Percentiles rank a stretch among this genome's conserved stretches.
Conservation (phyloP, 37 sponge, comb jelly and placozoan genomes). For the Bolinopsis microptera region DNA sequence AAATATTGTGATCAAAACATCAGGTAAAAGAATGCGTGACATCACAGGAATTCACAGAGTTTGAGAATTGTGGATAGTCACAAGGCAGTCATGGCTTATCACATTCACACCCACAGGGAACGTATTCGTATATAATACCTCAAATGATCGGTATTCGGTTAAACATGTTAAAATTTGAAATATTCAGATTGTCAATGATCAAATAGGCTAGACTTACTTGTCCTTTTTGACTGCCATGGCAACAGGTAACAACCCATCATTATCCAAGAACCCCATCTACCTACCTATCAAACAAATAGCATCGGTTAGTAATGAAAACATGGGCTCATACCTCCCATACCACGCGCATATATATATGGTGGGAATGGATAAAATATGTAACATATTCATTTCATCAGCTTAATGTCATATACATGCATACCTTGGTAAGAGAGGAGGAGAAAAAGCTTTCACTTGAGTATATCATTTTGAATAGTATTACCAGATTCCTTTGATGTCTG, state of each 20-base stretch:
- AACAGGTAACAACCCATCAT: background rate
- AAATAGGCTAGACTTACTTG: constrained; percentile 7
- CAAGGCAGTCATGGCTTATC: no score
- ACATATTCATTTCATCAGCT: background rate
- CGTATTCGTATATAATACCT: no score
- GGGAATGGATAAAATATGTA: background rate
- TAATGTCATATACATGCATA: background rate
- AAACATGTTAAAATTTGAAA: background rate
- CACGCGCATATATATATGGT: background rate
- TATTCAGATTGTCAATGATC: no score
- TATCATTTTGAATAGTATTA: background rate
- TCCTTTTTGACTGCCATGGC: constrained; percentile 56
- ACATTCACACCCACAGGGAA: no score
- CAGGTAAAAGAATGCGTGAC: background rate
- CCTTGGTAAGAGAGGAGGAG: background rate
- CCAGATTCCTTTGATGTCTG: background rate
- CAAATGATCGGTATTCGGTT: no score
- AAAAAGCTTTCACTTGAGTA: background rate
- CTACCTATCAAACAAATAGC: background rate
- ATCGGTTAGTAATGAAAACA: background rate
- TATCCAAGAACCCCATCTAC: background rate
- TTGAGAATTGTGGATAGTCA: no score
- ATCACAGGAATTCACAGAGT: background rate
- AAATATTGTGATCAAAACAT: background rate
- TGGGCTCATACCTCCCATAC: background rate